phyloP scores from a whole-genome alignment of 2,888 invertebrate genomes.

The Mesoligia furuncula region DNA sequence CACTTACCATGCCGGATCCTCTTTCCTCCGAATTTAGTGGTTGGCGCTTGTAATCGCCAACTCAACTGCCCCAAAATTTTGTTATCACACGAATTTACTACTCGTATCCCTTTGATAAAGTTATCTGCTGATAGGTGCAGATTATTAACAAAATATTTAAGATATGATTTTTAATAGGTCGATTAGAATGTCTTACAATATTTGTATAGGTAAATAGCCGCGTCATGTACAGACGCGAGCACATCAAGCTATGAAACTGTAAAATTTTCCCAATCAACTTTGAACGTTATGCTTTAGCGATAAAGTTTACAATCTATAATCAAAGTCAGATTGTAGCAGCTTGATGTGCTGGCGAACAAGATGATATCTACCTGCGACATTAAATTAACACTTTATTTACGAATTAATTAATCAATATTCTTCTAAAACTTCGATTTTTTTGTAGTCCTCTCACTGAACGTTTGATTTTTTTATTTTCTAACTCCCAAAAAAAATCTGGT shows the following conservation, averaged over 20 bases:
- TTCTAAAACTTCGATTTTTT: neutral
- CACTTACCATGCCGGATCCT: constrained; percentile 71
- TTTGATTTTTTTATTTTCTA: neutral
- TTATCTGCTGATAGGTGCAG: constrained; percentile 77
- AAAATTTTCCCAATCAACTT: too few species aligned
- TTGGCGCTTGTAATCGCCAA: constrained; percentile 79
- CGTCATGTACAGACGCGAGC: neutral
- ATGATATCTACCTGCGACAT: neutral
- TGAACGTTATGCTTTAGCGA: too few species aligned
- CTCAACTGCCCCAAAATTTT: constrained; percentile 77
- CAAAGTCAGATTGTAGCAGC: too few species aligned
- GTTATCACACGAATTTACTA: constrained; percentile 74
- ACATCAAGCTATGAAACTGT: too few species aligned
- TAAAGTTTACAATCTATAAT: too few species aligned
- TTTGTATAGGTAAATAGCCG: neutral
- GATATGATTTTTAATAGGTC: constrained; percentile 74
- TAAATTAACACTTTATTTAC: neutral
- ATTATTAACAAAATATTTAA: constrained; percentile 77
- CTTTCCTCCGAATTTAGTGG: constrained; percentile 68
- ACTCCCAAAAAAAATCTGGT: too few species aligned
- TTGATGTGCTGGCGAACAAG: neutral
- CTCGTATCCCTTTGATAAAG: constrained; percentile 83
- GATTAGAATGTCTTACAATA: constrained; percentile 61
- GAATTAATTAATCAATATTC: neutral
- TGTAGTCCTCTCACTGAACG: neutral